A percentile compares a stretch with the other conserved stretches of the same genome.
Conservation (phyloP, 1,140 invertebrate genomes). For the Trissolcus basalis region DNA sequence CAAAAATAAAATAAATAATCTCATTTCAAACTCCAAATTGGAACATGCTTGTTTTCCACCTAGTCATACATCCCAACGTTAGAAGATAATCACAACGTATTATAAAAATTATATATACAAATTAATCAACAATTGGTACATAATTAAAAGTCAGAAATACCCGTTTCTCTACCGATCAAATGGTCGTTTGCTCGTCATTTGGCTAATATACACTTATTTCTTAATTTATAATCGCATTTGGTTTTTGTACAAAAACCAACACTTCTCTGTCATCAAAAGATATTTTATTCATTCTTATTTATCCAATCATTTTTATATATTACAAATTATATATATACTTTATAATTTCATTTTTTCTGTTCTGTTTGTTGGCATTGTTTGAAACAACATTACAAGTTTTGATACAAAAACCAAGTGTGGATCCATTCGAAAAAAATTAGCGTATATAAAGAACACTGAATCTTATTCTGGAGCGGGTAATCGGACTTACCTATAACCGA, state of each 20-base stretch:
- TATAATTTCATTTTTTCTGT: no score
- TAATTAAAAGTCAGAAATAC: slow-evolving; percentile 21
- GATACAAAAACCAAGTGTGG: no score
- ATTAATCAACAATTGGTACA: slow-evolving; percentile 32
- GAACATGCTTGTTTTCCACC: slow-evolving; percentile 31
- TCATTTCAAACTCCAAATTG: slow-evolving; percentile 43
- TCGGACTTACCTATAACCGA: slow-evolving; percentile 33
- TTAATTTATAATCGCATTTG: slow-evolving; percentile 22
- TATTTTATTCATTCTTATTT: no score
- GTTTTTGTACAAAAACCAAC: not conserved
- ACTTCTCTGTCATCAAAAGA: no score
- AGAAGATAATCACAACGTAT: slow-evolving; percentile 6
- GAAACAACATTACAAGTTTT: no score
- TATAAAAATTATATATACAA: slow-evolving; percentile 40
- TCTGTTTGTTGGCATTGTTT: no score
- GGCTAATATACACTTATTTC: slow-evolving; percentile 46
- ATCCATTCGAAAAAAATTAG: slow-evolving; percentile 21
- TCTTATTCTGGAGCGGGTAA: slow-evolving; percentile 39
- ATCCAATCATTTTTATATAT: no score
- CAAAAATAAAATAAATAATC: slow-evolving; percentile 1
- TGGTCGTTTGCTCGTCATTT: slow-evolving; percentile 8
- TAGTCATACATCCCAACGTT: slow-evolving; percentile 33
- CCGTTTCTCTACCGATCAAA: slow-evolving; percentile 8
- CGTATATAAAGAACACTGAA: slow-evolving; percentile 31
- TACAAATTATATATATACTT: no score